Evolutionary conservation across 2,888 invertebrate genomes (phyloP).

Genomic region (Nymphalis urticae): DNA sequence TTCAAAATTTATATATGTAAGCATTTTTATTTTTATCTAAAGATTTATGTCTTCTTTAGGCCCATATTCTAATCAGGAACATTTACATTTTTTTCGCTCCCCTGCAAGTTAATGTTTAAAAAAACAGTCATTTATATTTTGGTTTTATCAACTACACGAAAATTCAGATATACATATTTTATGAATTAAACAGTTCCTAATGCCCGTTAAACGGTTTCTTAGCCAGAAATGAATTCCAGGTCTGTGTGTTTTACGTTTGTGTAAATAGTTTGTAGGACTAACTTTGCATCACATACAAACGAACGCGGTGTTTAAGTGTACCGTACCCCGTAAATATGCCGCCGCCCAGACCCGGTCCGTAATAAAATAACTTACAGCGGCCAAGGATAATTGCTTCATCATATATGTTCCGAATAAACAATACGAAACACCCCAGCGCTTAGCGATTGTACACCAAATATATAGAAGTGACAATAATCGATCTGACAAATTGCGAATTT

Average conservation of each 20-base stretch:
- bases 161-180: too few species aligned
- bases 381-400: constrained; percentile 55
- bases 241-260: constrained; percentile 11
- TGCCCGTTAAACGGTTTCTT: background rate
- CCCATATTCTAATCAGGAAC: too few species aligned
- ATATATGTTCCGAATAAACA: constrained; percentile 45
- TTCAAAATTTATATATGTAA: too few species aligned
- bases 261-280: constrained; percentile 24
- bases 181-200: constrained; percentile 1
- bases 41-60: too few species aligned
- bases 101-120: too few species aligned
- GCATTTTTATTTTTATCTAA: too few species aligned
- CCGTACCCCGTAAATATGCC: constrained; percentile 47
- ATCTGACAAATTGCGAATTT: background rate
- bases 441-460: constrained; percentile 22
- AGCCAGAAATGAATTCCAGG: constrained; percentile 6
- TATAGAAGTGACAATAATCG: background rate
- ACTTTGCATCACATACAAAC: constrained; percentile 30
- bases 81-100: too few species aligned
- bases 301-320: constrained; percentile 40
- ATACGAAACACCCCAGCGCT: constrained; percentile 41
- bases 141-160: background rate
- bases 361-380: constrained; percentile 50
- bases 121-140: too few species aligned
- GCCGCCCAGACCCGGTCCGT: constrained; percentile 45